Base-by-base conservation (phyloP, 2,113 vertebrate genomes). In the Neogobius melanostomus region DNA sequence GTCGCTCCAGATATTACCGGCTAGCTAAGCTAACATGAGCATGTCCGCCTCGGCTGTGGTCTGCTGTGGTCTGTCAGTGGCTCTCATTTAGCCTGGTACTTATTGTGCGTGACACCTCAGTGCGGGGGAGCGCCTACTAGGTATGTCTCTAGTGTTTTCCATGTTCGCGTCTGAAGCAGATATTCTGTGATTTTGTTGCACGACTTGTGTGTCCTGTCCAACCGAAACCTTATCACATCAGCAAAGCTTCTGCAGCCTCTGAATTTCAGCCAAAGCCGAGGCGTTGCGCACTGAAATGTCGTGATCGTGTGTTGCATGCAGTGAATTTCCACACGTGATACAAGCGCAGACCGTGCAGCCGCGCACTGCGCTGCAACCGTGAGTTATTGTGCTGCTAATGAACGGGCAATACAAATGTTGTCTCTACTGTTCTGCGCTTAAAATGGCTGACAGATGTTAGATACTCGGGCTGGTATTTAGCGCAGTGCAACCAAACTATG, bases 381-480 rank as follows among this genome's bases (percentile, higher is more conserved):
- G 72, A 83, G 59, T 89, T 87, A 88, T 85, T 82, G 77, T 74
- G 83, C 82, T 83, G 80, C 87, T 90, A 85, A 88, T 91, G 82
- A 85, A 89, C 82, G 88, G 75, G 87, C 89, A 85, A 79, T 64
- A 76, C 73, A 80, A 83, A 81, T 75, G 82, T 80, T 81, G 80
- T 79, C 82, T 82, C 75, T 76, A 75, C 88, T 90, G 89, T 89
- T 90, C 88, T 83, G 77, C 79, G 85, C 85, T 78, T 90, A 94
- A 94, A 91, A 94, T 94, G 93, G 92, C 93, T 92, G 92, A 93
- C 93, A 89, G 86, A 88, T 84, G 86, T 84, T 79, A 88, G 90
- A 85, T 89, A 85, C 88, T 87, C 74, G 82, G 89, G 80, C 85
- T 91, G 91, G 91, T 92, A 90, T 93, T 93, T 91, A 91, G 85